Base-by-base conservation (phyloP, 1,140 invertebrate genomes). In the Mercenaria mercenaria region DNA sequence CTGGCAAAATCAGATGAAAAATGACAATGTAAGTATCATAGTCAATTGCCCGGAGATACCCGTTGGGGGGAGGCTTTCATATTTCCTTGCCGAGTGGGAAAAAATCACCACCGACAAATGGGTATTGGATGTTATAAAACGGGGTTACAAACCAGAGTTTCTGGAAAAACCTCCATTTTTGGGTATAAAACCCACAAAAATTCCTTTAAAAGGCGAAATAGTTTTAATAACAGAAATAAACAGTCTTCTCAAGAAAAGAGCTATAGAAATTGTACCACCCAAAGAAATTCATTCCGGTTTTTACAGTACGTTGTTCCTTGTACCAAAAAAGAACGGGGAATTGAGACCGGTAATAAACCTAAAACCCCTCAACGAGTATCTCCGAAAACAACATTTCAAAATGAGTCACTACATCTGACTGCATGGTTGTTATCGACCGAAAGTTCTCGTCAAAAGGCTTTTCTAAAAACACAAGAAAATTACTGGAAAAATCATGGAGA, bases 141-240 rank as follows among this genome's bases (percentile, higher is more conserved):
- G 77, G 29, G 84, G 32, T 2, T 87, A 87, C 84, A 87, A 87
- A 41, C 32, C 77, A n/a, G 72, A 87, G 77, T 87, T 77, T 34
- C 10, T 39, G 8, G 0, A 23, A 3, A 10, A 20, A n/a, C 61
- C 37, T 32, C 64, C 64, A 32, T 67, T 67, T 67, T 32, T 6
- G 32, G 64, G 64, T 32, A 32, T 67, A 34, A 67, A 34, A 67
- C 26, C 29, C 4, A 67, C 64, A 67, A 67, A 67, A 11, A 29
- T 67, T 67, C 64, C 26, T 34, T 34, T 13, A 37, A 67, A 32
- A 32, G 15, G 41, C 18, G 13, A 67, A 29, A 43, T 15, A 37
- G 4, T 67, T 32, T 32, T 67, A 34, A 13, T 23, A 20, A 11
- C 26, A 32, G 64, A 67, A 67, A 67, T 67, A 67, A 32, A 67